Base-by-base conservation (phyloP, 30 jellyfish, hydroid and myxozoan genomes). In the Turritopsis rubra region DNA sequence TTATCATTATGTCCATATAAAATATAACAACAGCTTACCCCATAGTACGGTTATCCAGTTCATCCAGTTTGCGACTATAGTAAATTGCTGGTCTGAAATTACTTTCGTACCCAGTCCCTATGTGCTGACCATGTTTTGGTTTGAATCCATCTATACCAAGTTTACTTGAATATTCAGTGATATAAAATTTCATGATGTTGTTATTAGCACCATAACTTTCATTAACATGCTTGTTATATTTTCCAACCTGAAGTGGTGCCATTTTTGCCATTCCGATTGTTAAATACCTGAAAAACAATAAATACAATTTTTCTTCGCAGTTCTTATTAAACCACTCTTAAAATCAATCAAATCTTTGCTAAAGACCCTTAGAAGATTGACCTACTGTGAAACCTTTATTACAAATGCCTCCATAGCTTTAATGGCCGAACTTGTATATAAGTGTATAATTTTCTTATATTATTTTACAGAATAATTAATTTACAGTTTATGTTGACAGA, bases 61-160 rank as follows among this genome's bases (percentile, higher is more conserved):
- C 96, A 83, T 88, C 96, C 8, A 88, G 65, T 65, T 79, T 83
- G 16, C 96, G 76, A 25, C 81, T 88, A 86, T 88, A 88, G 70
- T 88, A 88, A 21, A 88, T 85, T n/a, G 91, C 96, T 23, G 96
- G 96, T 29, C 96, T 77, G 54, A 88, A 88, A 53, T 88, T 88
- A 71, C 96, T 88, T 79, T 88, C 85, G 75, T 88, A 88, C 24
- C 96, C 96, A 0, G 96, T 88, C 53, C 96, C 96, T 27, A 22
- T 72, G 78, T 83, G 91, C 8, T 60, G 73, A 0, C 96, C 96
- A 18, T 85, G n/a, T 31, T 88, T 78, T 66, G 96, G 96, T 20
- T 29, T 21, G 81, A 83, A 88, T 7, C 89, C 91, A n/a, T 88
- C 96, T 21, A 24, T 60, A 1, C 96, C 96, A 79, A 8, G 65